Conservation (phyloP, 2,797 vertebrate genomes). For the Micromesistius poutassou region DNA sequence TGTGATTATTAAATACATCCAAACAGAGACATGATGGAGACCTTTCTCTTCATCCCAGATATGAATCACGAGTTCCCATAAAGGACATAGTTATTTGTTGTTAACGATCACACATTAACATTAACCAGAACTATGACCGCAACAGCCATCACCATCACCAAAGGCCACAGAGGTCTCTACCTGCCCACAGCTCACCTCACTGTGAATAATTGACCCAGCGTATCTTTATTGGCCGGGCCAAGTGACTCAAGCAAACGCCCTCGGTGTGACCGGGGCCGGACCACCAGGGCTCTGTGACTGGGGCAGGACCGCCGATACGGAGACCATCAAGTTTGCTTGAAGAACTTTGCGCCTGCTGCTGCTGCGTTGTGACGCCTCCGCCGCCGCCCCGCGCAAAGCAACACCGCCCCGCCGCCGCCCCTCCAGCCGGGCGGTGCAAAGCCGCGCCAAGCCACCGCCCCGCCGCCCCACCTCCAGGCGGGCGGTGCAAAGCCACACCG, state of each 20-base stretch:
- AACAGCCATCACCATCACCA: neutral
- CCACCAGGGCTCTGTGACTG: neutral
- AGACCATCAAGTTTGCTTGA: constrained; percentile 30
- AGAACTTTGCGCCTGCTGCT: constrained; percentile 40
- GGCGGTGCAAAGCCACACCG: too few species aligned
- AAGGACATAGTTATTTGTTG: too few species aligned
- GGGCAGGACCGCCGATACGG: neutral
- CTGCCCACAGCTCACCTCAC: neutral
- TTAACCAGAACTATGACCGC: too few species aligned
- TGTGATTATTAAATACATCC: too few species aligned
- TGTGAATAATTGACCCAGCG: neutral
- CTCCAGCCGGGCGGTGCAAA: too few species aligned
- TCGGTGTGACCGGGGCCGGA: neutral
- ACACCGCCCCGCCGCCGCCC: too few species aligned
- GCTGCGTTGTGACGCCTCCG: constrained; percentile 13
- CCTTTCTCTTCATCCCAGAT: too few species aligned
- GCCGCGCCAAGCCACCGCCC: neutral
- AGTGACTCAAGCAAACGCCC: neutral
- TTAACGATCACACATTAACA: too few species aligned
- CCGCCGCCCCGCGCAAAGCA: constrained; percentile 42
- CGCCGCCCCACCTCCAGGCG: neutral
- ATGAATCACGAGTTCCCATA: too few species aligned
- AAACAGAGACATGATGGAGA: too few species aligned
- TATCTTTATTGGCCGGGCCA: neutral
- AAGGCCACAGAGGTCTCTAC: neutral